Evolutionary conservation across 2,113 vertebrate species (phyloP).

Genomic region (Halcyon malimbica): DNA sequence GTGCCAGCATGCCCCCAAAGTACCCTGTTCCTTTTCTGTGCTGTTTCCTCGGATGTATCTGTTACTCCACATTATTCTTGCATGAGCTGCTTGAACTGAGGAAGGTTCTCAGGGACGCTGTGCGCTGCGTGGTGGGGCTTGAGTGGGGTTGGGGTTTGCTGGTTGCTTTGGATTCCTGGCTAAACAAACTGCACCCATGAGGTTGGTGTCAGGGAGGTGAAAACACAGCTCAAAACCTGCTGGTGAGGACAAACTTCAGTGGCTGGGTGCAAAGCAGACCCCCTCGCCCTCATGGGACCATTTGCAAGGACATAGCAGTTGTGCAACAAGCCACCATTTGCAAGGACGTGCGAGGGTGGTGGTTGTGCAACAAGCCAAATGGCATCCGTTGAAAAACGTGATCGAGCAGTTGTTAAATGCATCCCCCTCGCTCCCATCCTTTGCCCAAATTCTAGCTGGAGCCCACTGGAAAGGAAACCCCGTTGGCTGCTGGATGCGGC

Average conservation of each 20-base stretch:
- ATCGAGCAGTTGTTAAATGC: background rate
- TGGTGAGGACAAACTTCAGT: background rate
- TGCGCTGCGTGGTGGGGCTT: rapidly evolving
- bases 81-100: background rate
- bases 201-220: background rate
- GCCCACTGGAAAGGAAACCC: background rate
- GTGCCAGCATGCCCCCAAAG: background rate
- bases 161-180: background rate
- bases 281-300: rapidly evolving
- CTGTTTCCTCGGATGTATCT: background rate
- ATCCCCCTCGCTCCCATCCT: background rate
- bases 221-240: background rate
- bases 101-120: rapidly evolving
- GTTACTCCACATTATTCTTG: background rate
- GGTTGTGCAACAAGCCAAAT: background rate
- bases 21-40: background rate
- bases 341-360: rapidly evolving
- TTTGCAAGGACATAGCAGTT: rapidly evolving
- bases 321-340: background rate
- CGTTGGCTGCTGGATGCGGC: background rate
- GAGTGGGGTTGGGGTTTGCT: background rate
- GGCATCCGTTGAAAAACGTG: background rate
- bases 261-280: background rate
- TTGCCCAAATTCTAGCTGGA: background rate
- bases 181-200: rapidly evolving